These are phyloP conservation scores for Syngnathus floridae DNA, from an alignment of 2,113 vertebrate species.

Conservation along the genomic window DNA sequence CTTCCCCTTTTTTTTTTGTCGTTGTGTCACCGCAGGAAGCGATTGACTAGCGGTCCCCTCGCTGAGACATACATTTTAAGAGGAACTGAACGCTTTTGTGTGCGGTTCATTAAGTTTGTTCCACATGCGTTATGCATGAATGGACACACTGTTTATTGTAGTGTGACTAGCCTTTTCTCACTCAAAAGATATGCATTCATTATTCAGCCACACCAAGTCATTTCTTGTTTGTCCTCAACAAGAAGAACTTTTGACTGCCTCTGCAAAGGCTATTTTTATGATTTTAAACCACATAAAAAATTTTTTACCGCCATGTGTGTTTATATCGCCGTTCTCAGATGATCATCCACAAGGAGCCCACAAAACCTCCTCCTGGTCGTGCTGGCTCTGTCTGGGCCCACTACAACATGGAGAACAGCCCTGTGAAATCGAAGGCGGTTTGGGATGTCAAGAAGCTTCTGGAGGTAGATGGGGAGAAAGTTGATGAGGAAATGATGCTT, in stretches of 20 bases:
- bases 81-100: constrained; percentile 49
- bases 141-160: constrained; percentile 42
- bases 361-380: constrained; percentile 20
- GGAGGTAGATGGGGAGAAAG: constrained; percentile 72
- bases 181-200: constrained; percentile 51
- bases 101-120: constrained; percentile 45
- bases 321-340: constrained; percentile 68
- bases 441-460: constrained; percentile 95
- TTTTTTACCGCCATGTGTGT: background rate
- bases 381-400: constrained; percentile 61
- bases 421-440: constrained; percentile 73
- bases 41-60: constrained; percentile 14
- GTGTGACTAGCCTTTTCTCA: constrained; percentile 35
- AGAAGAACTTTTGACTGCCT: constrained; percentile 16
- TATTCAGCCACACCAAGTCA: constrained; percentile 11
- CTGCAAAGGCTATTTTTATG: background rate
- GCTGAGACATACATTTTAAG: constrained; percentile 20
- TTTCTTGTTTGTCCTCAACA: constrained; percentile 16
- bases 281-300: background rate
- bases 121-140: constrained; percentile 51
- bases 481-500: no score
- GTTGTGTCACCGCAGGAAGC: constrained; percentile 13
- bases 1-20: background rate
- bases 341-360: constrained; percentile 86
- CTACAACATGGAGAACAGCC: constrained; percentile 89